Evolutionary conservation across 2,797 vertebrate species (phyloP).

Genomic region (Melanotaenia maccullochi): DNA sequence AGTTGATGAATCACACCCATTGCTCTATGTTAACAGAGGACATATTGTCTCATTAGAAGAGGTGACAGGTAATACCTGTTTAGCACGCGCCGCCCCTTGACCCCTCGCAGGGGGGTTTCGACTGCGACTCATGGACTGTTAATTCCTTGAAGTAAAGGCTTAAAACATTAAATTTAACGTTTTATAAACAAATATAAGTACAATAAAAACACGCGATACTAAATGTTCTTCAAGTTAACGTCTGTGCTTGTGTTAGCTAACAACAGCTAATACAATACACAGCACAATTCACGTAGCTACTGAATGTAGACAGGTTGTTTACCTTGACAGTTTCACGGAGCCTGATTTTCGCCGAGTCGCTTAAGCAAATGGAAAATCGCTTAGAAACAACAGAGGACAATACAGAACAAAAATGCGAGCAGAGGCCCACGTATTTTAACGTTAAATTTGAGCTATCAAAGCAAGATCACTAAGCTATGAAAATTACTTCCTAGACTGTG

Average conservation of each 20-base stretch:
- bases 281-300: not conserved
- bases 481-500: conserved; percentile 80
- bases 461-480: conserved; percentile 43
- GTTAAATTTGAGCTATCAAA: conserved; percentile 43
- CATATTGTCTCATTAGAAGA: not conserved
- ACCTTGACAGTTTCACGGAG: conserved; percentile 44
- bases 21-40: not conserved
- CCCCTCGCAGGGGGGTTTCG: conserved; percentile 81
- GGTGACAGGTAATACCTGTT: conserved; percentile 77
- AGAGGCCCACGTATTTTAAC: not conserved
- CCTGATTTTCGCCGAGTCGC: not conserved
- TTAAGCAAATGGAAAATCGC: not conserved
- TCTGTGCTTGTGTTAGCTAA: conserved; percentile 24
- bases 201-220: not conserved
- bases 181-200: too few relatives aligned
- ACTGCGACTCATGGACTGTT: conserved; percentile 77
- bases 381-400: not conserved
- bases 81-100: conserved; percentile 83
- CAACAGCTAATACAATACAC: conserved; percentile 11
- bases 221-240: conserved; percentile 5
- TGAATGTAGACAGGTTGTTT: conserved; percentile 16
- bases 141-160: not conserved
- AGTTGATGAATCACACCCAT: conserved; percentile 14
- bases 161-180: not conserved
- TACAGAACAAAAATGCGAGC: not conserved